phyloP scores from a whole-genome alignment of 2,113 vertebrate genomes.

The Okapia johnstoni region DNA sequence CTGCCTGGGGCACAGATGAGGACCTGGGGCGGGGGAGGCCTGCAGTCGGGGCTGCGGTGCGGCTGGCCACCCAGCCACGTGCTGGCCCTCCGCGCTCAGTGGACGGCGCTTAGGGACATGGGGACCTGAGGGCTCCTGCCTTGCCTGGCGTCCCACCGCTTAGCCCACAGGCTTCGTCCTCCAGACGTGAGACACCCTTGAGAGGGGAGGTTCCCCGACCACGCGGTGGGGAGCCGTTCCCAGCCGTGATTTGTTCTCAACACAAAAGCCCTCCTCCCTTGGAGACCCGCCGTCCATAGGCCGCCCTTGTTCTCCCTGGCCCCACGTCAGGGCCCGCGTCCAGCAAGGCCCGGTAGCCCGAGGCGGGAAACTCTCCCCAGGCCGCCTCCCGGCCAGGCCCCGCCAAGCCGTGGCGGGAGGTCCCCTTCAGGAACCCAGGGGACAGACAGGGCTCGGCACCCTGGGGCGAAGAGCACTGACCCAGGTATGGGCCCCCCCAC shows the following conservation, averaged over 20 bases:
- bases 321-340: neutral
- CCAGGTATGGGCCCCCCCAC: rapidly evolving
- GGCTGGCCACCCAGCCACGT: neutral
- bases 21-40: neutral
- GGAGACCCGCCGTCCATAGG: conserved; percentile 43
- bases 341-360: conserved; percentile 19
- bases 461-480: neutral
- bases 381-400: neutral
- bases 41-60: neutral
- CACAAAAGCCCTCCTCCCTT: conserved; percentile 43
- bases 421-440: neutral
- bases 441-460: neutral
- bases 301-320: conserved; percentile 60
- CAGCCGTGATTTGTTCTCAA: conserved; percentile 39
- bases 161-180: neutral
- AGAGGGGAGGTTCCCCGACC: neutral
- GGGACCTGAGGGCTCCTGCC: neutral
- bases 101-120: rapidly evolving
- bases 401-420: neutral
- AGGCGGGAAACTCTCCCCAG: neutral
- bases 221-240: neutral
- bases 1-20: neutral
- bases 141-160: neutral
- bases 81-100: neutral
- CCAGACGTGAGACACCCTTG: neutral